Evolutionary conservation across 2,888 invertebrate species (phyloP), one percentile per base, ranked within the genome.

Genomic region (Lapara coniferarum): DNA sequence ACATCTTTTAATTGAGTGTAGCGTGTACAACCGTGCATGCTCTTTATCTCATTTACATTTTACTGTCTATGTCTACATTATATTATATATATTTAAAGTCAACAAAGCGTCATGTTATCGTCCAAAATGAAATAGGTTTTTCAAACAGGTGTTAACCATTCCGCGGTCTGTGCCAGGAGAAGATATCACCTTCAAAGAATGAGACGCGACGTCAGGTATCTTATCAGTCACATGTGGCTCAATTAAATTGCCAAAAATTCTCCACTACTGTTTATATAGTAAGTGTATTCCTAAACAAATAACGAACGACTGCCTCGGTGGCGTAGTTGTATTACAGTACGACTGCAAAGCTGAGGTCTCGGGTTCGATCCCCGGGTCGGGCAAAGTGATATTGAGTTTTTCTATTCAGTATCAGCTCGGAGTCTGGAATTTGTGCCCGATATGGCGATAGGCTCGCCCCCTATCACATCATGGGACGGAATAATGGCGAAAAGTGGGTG

Each of bases 171-270:
- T 16, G 16, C 12, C 16, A 44, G 44, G n/a, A 83, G 25, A 25
- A 25, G 85, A 84, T 85, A 85, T 90, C 90, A 89, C 89, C 89
- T 90, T 86, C 83, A 79, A 79, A 80, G 81, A 82, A 84, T 84
- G 82, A 83, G 82, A 83, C 77, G 78, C 85, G 85, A 86, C 86
- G 83, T 75, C 12, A 55, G 10, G 19, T 19, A 55, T 78, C 51
- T 74, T 92, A 92, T 92, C 92, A 78, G 78, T 78, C 80, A 19
- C 55, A 81, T 79, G 79, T 56, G 86, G 80, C 84, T 88, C 83
- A 80, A 81, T 78, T 75, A 81, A 81, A 90, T 92, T 92, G 85
- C 78, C 78, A 81, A 80, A 77, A 84, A 79, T 83, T 86, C 85
- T 81, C 37, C 12, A 37, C 58, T 58, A 14, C 37, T 58, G n/a